These are phyloP conservation scores for Drosophila truncata DNA, from an alignment of 1,140 invertebrate species.

Conservation along the genomic window DNA sequence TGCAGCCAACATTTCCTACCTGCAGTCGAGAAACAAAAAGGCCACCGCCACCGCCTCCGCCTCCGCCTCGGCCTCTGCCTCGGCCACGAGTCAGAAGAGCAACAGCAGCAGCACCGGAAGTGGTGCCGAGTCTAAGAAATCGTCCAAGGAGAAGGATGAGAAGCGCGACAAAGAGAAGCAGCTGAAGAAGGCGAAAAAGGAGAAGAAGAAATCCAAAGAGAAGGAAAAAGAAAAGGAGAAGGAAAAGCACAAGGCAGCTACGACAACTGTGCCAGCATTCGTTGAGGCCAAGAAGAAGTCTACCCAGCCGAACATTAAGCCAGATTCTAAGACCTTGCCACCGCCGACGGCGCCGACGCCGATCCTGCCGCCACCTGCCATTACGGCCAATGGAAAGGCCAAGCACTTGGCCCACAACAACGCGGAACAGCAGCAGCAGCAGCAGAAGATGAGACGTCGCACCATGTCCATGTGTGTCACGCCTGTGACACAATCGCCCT, in stretches of 20 bases:
- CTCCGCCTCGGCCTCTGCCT: too few relatives aligned
- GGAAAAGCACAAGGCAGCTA: slow-evolving; percentile 27
- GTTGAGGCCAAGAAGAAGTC: slow-evolving; percentile 56
- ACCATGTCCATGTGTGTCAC: slow-evolving; percentile 69
- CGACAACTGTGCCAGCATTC: neutral
- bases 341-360: slow-evolving; percentile 11
- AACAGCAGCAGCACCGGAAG: slow-evolving; percentile 30
- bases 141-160: slow-evolving; percentile 62
- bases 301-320: slow-evolving; percentile 8
- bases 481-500: slow-evolving; percentile 2
- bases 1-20: slow-evolving; percentile 87
- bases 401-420: slow-evolving; percentile 37
- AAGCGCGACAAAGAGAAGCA: slow-evolving; percentile 64
- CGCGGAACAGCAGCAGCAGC: slow-evolving; percentile 36
- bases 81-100: slow-evolving; percentile 25
- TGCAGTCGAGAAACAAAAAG: slow-evolving; percentile 88
- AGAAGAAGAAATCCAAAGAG: slow-evolving; percentile 73
- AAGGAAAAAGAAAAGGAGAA: slow-evolving; percentile 63
- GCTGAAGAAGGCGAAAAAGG: slow-evolving; percentile 69
- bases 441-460: slow-evolving; percentile 60
- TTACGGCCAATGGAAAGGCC: slow-evolving; percentile 55
- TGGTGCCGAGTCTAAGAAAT: slow-evolving; percentile 51
- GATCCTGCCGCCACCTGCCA: neutral
- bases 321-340: slow-evolving; percentile 12
- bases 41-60: too few relatives aligned